Evolutionary conservation across 2,113 vertebrate species (phyloP).

Genomic region (Herpailurus yagouaroundi): DNA sequence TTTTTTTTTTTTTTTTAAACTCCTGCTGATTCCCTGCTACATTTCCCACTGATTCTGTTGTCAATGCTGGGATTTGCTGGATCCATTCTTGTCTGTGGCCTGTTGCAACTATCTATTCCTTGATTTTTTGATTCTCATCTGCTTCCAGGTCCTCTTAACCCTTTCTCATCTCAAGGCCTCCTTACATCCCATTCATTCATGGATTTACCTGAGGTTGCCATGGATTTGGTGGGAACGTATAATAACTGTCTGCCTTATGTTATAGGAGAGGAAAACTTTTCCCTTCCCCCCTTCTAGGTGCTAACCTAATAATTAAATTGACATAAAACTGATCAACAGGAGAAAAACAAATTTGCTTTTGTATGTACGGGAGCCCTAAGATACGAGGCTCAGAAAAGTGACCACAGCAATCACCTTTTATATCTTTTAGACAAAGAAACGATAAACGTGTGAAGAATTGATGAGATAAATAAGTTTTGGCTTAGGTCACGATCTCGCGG

Average conservation of each 20-base stretch:
- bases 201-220: not conserved
- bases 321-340: not conserved
- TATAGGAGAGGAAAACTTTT: not conserved
- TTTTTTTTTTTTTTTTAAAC: not conserved
- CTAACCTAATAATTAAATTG: not conserved
- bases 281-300: not conserved
- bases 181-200: not conserved
- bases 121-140: not conserved
- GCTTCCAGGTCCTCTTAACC: not conserved
- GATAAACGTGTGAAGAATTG: not conserved
- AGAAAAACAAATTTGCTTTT: not conserved
- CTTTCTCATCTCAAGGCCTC: not conserved
- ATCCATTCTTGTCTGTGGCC: not conserved
- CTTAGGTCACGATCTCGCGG: too few relatives aligned
- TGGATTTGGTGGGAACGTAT: constrained; percentile 10
- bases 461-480: not conserved
- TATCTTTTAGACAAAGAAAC: not conserved
- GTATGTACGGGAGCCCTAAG: not conserved
- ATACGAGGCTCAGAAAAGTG: not conserved
- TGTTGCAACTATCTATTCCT: not conserved
- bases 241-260: not conserved
- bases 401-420: not conserved
- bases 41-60: not conserved
- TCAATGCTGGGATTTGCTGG: not conserved
- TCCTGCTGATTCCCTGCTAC: not conserved